Conservation (phyloP, 1,140 invertebrate species). For the Trinorchestia longiramus region DNA sequence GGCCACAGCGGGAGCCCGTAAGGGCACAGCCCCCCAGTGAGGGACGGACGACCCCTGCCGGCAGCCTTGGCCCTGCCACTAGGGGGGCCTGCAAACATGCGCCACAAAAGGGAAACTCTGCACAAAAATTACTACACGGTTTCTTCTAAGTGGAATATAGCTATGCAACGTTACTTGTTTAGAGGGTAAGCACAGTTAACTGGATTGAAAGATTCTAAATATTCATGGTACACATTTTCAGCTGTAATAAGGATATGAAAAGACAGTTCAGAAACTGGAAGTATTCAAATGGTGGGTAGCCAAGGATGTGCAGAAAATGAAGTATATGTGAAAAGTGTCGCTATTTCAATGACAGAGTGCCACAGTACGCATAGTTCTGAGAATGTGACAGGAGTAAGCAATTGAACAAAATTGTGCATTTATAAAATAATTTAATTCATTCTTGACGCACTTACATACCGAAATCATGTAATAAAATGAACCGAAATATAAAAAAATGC, state of each 20-base stretch:
- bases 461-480: too few species aligned
- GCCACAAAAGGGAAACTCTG: conserved; percentile 28
- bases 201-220: background rate
- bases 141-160: background rate
- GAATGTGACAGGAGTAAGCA: background rate
- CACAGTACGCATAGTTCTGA: background rate
- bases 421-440: background rate
- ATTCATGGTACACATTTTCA: background rate
- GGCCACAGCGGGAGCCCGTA: background rate
- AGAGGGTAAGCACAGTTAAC: background rate
- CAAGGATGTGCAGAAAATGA: background rate
- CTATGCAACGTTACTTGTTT: background rate
- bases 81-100: conserved; percentile 31
- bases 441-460: background rate
- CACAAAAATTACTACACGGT: conserved; percentile 1
- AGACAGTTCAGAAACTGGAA: background rate
- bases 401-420: background rate
- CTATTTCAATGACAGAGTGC: background rate
- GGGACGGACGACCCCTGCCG: conserved; percentile 41
- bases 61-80: background rate
- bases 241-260: background rate
- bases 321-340: background rate
- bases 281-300: background rate
- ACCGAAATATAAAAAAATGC: too few species aligned
- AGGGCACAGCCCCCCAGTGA: conserved; percentile 20